A percentile compares a stretch with the other conserved stretches of the same genome.
Evolutionary conservation across 1,140 invertebrate species (phyloP).

Genomic region (Platorchestia sp.): DNA sequence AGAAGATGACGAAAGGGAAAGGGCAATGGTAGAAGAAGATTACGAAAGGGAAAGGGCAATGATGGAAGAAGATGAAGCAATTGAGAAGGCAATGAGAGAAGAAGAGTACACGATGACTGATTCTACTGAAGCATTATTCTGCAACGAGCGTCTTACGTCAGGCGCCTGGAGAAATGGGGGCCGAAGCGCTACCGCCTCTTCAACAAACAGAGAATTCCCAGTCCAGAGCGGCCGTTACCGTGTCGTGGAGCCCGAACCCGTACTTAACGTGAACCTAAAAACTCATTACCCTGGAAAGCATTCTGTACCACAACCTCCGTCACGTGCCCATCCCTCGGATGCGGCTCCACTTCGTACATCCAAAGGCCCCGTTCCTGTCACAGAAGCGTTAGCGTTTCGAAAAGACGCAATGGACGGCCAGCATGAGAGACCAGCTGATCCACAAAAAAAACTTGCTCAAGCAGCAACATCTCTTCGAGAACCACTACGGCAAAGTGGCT

Average conservation of each 20-base stretch:
- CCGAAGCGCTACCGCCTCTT: neutral
- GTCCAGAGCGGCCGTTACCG: neutral
- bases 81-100: too few species aligned
- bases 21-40: neutral
- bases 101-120: too few species aligned
- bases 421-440: too few species aligned
- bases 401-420: too few species aligned
- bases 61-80: too few species aligned
- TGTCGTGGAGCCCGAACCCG: neutral
- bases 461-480: too few species aligned
- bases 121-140: too few species aligned
- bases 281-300: neutral
- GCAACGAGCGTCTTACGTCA: too few species aligned
- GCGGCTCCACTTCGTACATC: neutral
- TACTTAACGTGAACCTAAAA: neutral
- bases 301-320: neutral
- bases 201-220: neutral
- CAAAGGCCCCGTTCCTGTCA: neutral
- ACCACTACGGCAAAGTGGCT: too few species aligned
- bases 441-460: too few species aligned
- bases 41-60: neutral
- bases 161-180: too few species aligned
- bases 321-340: neutral
- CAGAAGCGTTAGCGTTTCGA: neutral
- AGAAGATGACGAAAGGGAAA: neutral